Percentiles rank a stretch among this genome's conserved stretches.
Evolutionary conservation across 2,888 invertebrate species (phyloP).

Genomic region (Leptarthrus brevirostris): DNA sequence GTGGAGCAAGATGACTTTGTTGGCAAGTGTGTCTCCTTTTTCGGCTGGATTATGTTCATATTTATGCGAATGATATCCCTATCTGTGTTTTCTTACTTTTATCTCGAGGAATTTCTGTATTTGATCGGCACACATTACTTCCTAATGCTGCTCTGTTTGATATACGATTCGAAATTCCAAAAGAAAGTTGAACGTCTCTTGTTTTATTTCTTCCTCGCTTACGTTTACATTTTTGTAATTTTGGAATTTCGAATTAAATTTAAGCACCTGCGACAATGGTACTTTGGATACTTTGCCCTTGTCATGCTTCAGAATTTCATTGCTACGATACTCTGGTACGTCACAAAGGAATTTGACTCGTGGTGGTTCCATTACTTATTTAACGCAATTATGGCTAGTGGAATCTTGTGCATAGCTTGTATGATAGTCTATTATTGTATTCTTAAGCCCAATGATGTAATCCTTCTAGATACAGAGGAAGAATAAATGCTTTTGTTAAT

Average conservation of each 20-base stretch:
- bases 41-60: conserved; percentile 84
- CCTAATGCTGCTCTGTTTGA: conserved; percentile 74
- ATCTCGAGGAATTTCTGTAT: conserved; percentile 72
- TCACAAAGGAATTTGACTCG: conserved; percentile 70
- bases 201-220: conserved; percentile 78
- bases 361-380: conserved; percentile 80
- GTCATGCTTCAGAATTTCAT: conserved; percentile 75
- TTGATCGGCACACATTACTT: conserved; percentile 74
- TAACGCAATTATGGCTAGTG: conserved; percentile 72
- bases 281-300: conserved; percentile 75
- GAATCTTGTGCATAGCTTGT: conserved; percentile 71
- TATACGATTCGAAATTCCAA: conserved; percentile 72
- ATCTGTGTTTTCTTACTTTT: conserved; percentile 77
- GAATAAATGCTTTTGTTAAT: conserved; percentile 49
- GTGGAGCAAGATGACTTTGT: conserved; percentile 81
- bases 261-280: conserved; percentile 77
- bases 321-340: conserved; percentile 79
- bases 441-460: conserved; percentile 73
- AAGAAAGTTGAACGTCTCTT: conserved; percentile 69
- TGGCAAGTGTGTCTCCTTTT: conserved; percentile 75
- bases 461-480: conserved; percentile 67
- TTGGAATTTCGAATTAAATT: conserved; percentile 85
- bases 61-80: conserved; percentile 78
- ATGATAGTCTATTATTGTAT: conserved; percentile 74
- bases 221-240: conserved; percentile 80